Evolutionary conservation across 2,888 invertebrate genomes (phyloP).

Genomic region (Aporophyla lueneburgensis): DNA sequence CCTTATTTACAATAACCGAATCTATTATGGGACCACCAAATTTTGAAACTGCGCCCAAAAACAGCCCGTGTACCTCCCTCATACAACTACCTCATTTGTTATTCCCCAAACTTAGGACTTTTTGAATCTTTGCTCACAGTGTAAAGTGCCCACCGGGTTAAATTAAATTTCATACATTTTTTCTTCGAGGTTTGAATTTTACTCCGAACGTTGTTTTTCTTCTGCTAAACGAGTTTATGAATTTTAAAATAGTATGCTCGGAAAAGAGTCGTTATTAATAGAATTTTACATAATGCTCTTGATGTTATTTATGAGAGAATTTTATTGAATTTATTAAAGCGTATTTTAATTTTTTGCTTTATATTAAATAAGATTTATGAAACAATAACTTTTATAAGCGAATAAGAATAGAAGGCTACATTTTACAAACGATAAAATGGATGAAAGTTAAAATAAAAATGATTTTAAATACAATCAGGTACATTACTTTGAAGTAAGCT

Average conservation of each 20-base stretch:
- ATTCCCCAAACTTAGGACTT: conserved; percentile 62
- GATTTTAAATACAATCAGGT: not conserved
- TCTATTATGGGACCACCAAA: conserved; percentile 18
- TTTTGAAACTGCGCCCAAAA: conserved; percentile 38
- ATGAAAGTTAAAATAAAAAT: not conserved
- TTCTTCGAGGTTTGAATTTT: conserved; percentile 41
- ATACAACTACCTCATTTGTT: conserved; percentile 52
- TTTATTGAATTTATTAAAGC: conserved; percentile 26
- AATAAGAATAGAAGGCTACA: not conserved
- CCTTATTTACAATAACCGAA: conserved; percentile 36
- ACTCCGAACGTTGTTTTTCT: conserved; percentile 35
- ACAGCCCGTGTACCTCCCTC: conserved; percentile 35
- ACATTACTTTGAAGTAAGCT: not conserved
- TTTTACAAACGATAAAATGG: not conserved
- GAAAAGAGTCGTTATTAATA: conserved; percentile 23
- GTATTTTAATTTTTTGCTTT: conserved; percentile 2
- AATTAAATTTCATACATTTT: conserved; percentile 58
- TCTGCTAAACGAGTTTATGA: conserved; percentile 41
- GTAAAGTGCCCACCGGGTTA: conserved; percentile 46
- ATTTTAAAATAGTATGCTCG: conserved; percentile 48
- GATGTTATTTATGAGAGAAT: conserved; percentile 22
- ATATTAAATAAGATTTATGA: conserved; percentile 28
- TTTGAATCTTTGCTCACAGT: conserved; percentile 55
- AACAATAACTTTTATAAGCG: conserved; percentile 5
- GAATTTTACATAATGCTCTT: conserved; percentile 32